phyloP scores from a whole-genome alignment of 2,797 vertebrate species.

The Ceyx erithaca region DNA sequence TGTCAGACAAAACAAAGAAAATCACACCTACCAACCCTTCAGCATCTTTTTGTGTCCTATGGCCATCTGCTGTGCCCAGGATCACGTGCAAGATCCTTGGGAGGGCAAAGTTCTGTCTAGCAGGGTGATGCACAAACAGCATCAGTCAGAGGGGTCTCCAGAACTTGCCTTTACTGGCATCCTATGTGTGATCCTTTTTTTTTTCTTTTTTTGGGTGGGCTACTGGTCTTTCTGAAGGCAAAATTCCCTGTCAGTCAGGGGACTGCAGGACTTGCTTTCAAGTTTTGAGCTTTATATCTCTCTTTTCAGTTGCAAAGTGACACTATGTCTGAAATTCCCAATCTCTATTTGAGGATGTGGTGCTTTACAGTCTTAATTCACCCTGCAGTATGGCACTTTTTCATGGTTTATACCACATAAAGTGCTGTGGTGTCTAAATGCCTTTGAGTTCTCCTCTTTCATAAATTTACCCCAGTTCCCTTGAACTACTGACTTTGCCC shows the following conservation, averaged over 20 bases:
- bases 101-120: background rate
- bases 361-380: background rate
- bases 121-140: fast-evolving
- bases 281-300: background rate
- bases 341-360: background rate
- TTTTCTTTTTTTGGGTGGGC: too few species aligned
- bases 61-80: fast-evolving
- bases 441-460: background rate
- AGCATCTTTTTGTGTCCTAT: fast-evolving
- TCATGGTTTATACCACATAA: background rate
- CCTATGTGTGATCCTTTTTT: background rate
- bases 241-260: too few species aligned
- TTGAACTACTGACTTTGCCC: background rate
- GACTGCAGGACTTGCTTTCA: too few species aligned
- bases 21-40: fast-evolving
- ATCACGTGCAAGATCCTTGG: fast-evolving
- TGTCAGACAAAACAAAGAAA: background rate
- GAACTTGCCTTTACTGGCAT: background rate
- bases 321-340: background rate
- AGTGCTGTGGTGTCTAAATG: background rate
- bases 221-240: too few species aligned
- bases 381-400: background rate
- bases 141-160: background rate
- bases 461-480: background rate
- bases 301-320: background rate